Evolutionary conservation across 2,797 vertebrate species (phyloP).

Genomic region (Emydoidea blandingii): DNA sequence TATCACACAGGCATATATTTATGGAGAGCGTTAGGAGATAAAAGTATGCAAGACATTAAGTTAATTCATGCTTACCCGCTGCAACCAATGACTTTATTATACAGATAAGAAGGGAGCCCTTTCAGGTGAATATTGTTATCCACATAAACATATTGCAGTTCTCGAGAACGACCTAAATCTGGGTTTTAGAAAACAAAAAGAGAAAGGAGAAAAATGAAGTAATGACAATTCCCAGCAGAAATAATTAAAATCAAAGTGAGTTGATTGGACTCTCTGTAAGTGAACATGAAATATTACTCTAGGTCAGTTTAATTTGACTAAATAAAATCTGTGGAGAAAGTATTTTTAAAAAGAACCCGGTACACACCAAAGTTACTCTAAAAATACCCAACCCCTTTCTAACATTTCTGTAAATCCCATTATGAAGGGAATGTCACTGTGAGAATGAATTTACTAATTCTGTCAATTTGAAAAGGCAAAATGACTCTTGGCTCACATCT

Average conservation of each 20-base stretch:
- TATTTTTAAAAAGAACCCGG: background rate
- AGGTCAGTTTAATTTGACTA: constrained; percentile 5
- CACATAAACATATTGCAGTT: constrained; percentile 95
- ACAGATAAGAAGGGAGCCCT: constrained; percentile 88
- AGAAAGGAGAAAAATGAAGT: constrained; percentile 28
- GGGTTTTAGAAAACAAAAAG: constrained; percentile 58
- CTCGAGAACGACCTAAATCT: constrained; percentile 97
- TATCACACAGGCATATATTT: background rate
- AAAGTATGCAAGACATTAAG: background rate
- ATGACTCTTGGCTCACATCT: constrained; percentile 31
- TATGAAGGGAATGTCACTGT: background rate
- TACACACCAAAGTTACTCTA: background rate
- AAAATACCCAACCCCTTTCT: constrained; percentile 9
- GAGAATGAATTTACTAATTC: background rate
- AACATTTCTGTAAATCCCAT: constrained; percentile 30
- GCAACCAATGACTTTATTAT: constrained; percentile 95
- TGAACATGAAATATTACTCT: constrained; percentile 43
- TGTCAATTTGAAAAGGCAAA: constrained; percentile 33
- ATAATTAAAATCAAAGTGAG: constrained; percentile 43
- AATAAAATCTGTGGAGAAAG: constrained; percentile 30
- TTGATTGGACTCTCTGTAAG: background rate
- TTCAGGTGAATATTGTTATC: constrained; percentile 93
- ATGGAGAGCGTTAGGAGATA: background rate
- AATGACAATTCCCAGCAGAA: constrained; percentile 17
- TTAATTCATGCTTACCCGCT: constrained; percentile 82